These are phyloP conservation scores for Aviceda subcristata DNA, from an alignment of 2,113 vertebrate species.

Conservation along the genomic window DNA sequence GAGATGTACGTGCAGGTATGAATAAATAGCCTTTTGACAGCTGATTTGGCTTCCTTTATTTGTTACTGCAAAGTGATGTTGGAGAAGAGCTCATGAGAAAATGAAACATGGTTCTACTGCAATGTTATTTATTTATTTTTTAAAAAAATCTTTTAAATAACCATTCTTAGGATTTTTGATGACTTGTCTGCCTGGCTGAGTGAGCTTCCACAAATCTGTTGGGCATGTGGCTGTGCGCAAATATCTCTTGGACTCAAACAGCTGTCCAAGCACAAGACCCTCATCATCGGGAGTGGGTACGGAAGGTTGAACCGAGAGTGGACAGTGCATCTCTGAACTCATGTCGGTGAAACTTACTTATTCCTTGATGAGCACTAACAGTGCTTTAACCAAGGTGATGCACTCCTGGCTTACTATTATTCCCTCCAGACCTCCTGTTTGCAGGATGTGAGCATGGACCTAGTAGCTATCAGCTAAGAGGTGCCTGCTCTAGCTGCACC, in stretches of 20 bases:
- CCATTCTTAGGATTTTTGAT: not conserved
- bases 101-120: not conserved
- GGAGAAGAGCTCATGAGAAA: not conserved
- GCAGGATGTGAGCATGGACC: not conserved
- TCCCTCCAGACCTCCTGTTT: not conserved
- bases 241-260: not conserved
- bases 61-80: not conserved
- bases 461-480: not conserved
- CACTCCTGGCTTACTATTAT: not conserved
- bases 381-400: not conserved
- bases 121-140: not conserved
- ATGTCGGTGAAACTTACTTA: not conserved
- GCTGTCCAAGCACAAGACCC: not conserved
- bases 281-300: not conserved
- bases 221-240: not conserved
- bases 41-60: not conserved
- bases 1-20: not conserved
- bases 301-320: not conserved
- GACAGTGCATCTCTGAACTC: not conserved
- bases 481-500: not conserved
- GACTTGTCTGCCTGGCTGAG: not conserved
- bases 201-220: not conserved
- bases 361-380: not conserved
- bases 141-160: not conserved
- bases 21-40: not conserved